Evolutionary conservation across 2,888 invertebrate genomes (phyloP), one percentile per base, ranked within the genome.

Genomic region (Tuberolachnus salignus): DNA sequence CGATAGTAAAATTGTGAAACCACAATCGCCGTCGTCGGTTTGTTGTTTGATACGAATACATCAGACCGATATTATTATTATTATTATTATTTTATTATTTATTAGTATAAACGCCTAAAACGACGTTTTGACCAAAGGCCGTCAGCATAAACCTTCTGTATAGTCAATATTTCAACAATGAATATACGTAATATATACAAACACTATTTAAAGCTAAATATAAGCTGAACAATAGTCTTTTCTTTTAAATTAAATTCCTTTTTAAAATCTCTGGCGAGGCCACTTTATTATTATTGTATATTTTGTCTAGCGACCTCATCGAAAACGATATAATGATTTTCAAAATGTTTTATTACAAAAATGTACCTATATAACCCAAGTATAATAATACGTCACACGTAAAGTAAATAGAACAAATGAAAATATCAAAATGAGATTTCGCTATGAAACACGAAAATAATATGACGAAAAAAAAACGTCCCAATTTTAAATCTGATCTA

Each of bases 221-320:
- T 46, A 34, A 66, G n/a, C 51, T 21, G 9, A 42, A 67, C 42
- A 53, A 42, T 61, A 42, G 34, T 21, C 26, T 72, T 51, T 26
- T 72, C 61, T 72, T 72, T 61, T 19, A 34, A 72, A 49, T 49
- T 49, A 59, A 72, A 72, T 72, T 49, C 49, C n/a, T 49, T 72
- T 72, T 72, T 61, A 19, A 57, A 49, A 61, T 61, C 61, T 61
- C 61, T 51, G 61, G 3, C 72, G 34, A 72, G 72, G 72, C 51
- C 51, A 51, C 16, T 16, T 72, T 34, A 61, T 61, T 72, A 16
- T 61, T 72, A 16, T 61, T 61, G 16, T 63, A 6, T 67, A 71
- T 34, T 72, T 34, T 61, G 34, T 21, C 19, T 51, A 11, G 14
- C 16, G 34, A 61, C 72, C 72, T 72, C 49, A 51, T 9, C 23